Base-by-base conservation (phyloP, 2,888 invertebrate species). In the Urechis unicinctus region DNA sequence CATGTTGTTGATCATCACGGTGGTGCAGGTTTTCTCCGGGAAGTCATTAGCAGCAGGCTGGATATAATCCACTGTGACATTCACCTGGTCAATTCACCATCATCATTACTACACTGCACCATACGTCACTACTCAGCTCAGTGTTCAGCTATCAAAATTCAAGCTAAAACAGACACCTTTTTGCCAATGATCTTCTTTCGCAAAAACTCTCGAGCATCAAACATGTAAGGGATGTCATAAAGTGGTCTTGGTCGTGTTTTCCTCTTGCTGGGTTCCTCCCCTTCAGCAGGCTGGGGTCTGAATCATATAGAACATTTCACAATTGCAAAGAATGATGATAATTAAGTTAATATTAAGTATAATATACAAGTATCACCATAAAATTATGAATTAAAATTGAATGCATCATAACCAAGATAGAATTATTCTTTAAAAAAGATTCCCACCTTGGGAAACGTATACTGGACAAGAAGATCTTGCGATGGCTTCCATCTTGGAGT, bases 161-260 rank as follows among this genome's bases (percentile, higher is more conserved):
- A n/a, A n/a, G n/a, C n/a, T n/a, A n/a, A n/a, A 48, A 41, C 22
- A 28, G 29, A 4, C 31, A 64, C 65, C 61, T 65, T 66, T 48
- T 97, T 97, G 50, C 95, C 93, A 69, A 98, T 87, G 17, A 98
- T 82, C 74, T 94, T 93, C 75, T 95, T 96, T 45, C 98, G 85
- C 41, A 99, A 82, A 75, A 90, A 97, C 80, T 99, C 98, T 52
- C 98, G 85, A 0, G 96, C 95, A 78, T 99, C 98, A 76, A 89
- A 96, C 92, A 98, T 91, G 85, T 90, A 94, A 1, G 98, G 98
- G 72, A 97, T 89, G 75, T 99, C 98, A 76, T 97, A 99, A 0
- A 98, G 83, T 0, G 96, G 93, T 68, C 92, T 59, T 22, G 69
- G 57, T 52, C 72, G 63, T 50, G 66, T 66, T 51, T 61, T 66